Evolutionary conservation across 2,797 vertebrate genomes (phyloP), one percentile per base, ranked within the genome.

Genomic region (Eulemur rubriventer): DNA sequence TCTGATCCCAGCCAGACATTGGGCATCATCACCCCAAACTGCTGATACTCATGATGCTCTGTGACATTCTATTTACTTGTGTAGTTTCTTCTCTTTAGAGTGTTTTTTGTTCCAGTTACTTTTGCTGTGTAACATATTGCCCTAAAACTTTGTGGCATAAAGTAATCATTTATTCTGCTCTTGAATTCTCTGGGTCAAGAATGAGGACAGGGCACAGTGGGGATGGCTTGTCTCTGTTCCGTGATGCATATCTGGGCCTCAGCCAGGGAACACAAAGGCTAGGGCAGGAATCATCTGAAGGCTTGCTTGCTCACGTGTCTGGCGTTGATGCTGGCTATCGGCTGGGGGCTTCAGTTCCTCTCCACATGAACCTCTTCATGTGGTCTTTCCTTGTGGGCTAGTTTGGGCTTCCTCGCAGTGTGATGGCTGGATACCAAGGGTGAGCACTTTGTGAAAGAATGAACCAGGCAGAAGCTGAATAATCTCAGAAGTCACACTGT

Each of bases 181-280:
- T 14, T 61, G 12, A 76, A 79, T 81, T 90, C 96, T 94, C 75
- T 72, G 76, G 93, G 84, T 83, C 70, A 72, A 65, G 70, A 96
- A 96, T 80, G 91, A 93, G 96, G 94, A 81, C 93, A 95, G 84
- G 55, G 59, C 94, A 88, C 93, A 92, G 80, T 96, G 61, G 87
- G 92, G 48, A 50, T 65, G 52, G 20, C 73, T 91, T 67, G n/a
- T 78, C 89, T 73, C 48, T 94, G 46, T 35, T 55, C 63, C 46
- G 9, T 70, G 91, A 75, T 26, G 24, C 73, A 24, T n/a, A 48
- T 81, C 57, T 82, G 91, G 87, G 78, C 88, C 78, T 90, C 41
- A 48, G 79, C 89, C 50, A 6, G 17, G 63, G 69, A 65, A 30
- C 73, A 69, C 59, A 67, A 70, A 92, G 63, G 38, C 91, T 63